phyloP scores from a whole-genome alignment of 2,888 invertebrate genomes.

The Cryptosula pallasiana region DNA sequence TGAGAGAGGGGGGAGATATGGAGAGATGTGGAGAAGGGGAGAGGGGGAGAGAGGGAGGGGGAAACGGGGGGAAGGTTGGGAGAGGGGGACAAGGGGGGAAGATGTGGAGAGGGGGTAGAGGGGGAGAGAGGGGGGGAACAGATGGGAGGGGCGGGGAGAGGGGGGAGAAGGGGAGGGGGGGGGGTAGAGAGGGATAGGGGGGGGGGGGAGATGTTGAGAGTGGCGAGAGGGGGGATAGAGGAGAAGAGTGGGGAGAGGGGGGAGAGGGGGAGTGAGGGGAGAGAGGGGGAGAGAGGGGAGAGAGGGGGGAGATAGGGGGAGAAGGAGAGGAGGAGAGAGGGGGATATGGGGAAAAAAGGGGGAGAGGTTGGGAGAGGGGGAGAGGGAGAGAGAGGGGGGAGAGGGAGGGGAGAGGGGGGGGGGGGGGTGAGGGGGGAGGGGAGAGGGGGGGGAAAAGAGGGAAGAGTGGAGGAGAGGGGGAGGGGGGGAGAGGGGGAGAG shows the following conservation, averaged over 20 bases:
- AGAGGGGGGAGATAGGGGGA: neutral
- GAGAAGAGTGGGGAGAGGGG: neutral
- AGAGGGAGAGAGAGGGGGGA: conserved; percentile 16
- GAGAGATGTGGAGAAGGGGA: neutral
- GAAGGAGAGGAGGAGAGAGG: neutral
- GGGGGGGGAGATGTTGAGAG: neutral
- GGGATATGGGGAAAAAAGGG: neutral
- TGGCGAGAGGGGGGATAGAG: neutral
- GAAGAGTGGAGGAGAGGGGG: neutral
- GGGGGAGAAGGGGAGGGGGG: neutral
- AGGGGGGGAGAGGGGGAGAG: neutral
- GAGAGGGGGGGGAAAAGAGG: neutral
- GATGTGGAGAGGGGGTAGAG: neutral
- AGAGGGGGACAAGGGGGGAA: neutral
- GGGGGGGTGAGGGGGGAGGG: neutral
- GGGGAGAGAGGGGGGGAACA: neutral
- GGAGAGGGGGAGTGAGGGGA: neutral
- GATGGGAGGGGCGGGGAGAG: neutral
- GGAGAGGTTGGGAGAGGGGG: neutral
- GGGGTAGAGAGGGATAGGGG: neutral
- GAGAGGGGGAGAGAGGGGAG: neutral
- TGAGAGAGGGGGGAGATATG: neutral
- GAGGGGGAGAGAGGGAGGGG: neutral
- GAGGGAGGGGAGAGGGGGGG: neutral
- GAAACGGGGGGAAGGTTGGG: neutral